Evolutionary conservation across 2,888 invertebrate genomes (phyloP), one percentile per base, ranked within the genome.

Genomic region (Psococerastis gibbosa): DNA sequence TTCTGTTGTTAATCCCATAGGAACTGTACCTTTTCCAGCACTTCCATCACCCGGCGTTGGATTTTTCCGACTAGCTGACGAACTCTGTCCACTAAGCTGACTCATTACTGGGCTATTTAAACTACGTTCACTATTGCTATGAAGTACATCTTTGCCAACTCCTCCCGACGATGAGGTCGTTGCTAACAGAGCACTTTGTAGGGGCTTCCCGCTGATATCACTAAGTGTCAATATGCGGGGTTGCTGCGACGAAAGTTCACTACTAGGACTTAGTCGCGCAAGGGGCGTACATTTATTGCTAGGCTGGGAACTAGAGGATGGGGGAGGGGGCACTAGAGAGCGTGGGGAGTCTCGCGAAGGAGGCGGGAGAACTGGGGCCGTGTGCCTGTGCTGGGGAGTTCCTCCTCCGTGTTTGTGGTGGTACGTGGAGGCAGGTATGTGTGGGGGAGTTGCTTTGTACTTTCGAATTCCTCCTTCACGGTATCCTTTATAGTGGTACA

Each of bases 401-500:
- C 73, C 69, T 1, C 32, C 49, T 3, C 23, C 74, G 71, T 22
- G 59, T 50, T 41, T 60, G 68, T 34, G 76, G 72, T 56, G 2
- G 76, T 76, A 46, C 81, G 66, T 0, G 81, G 75, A 3, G 78
- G 80, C 56, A 78, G 83, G 0, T 76, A 77, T 22, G 62, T 84
- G 82, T 52, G 85, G 83, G 3, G 84, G 82, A 2, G 83, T 83
- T 2, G 84, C 79, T 63, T 87, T 88, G 57, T 88, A 88, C 60
- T 87, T 88, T 35, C 87, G 68, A 48, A 81, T 75, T 2, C 73
- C 75, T 38, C 75, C 78, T 63, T 91, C 88, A 20, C 92, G 70
- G 59, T 87, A 92, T 9, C 83, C 88, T 66, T 92, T 91, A 58
- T 95, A 95, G 60, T 95, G 94, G 55, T 89, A 89, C 9, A 91